Evolutionary conservation across 2,113 vertebrate genomes (phyloP).

Genomic region (Mohoua ochrocephala): DNA sequence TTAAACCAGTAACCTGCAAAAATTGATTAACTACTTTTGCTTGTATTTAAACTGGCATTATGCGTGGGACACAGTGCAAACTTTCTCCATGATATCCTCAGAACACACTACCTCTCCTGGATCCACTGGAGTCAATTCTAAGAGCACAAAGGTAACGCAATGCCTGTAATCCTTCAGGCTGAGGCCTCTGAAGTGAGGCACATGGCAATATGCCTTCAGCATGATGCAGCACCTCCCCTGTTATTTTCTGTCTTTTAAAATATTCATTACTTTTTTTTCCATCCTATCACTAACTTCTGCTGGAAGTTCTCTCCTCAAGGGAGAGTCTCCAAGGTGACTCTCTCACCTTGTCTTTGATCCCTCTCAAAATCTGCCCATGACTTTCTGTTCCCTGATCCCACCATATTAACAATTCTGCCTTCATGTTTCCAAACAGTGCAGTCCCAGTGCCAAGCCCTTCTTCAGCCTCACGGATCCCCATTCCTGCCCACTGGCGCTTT

Average conservation of each 20-base stretch:
- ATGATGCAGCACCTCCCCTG: neutral
- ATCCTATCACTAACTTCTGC: neutral
- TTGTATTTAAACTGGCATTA: neutral
- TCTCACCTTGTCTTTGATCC: neutral
- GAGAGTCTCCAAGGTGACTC: no score
- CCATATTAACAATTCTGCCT: neutral
- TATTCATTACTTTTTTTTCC: neutral
- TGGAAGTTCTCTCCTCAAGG: neutral
- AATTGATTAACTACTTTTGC: neutral
- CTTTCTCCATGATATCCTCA: neutral
- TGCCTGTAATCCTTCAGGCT: neutral
- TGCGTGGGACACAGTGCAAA: neutral
- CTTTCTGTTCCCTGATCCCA: neutral
- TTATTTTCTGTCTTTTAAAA: neutral
- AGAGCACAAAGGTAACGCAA: neutral
- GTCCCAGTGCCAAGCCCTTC: neutral
- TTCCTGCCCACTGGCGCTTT: neutral
- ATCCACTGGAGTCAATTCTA: neutral
- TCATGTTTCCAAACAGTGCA: accelerated
- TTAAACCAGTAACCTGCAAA: neutral
- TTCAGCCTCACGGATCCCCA: neutral
- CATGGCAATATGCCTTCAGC: neutral
- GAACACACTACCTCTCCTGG: neutral
- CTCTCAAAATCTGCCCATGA: neutral
- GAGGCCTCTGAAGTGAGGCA: neutral